A percentile compares a stretch with the other conserved stretches of the same genome.
Evolutionary conservation across 1,140 invertebrate species (phyloP).

Genomic region (Delia radicum): DNA sequence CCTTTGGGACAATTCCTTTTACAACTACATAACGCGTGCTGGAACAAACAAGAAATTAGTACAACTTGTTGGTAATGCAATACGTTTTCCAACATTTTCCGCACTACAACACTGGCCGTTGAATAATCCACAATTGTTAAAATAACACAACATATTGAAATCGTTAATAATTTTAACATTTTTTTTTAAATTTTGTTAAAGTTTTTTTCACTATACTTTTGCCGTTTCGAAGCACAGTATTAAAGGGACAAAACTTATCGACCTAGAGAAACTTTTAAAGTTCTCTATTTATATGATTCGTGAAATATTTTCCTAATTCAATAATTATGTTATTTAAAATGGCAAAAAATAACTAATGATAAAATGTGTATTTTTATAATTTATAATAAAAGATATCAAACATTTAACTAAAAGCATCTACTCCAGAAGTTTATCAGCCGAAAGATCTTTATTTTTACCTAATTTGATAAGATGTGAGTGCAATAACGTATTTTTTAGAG

Average conservation of each 20-base stretch:
- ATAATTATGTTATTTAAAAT: neutral
- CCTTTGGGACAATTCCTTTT: conserved; percentile 16
- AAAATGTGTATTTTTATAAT: neutral
- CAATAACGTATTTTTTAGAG: too few relatives aligned
- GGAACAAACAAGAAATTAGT: conserved; percentile 11
- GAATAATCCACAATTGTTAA: neutral
- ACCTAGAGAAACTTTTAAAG: too few relatives aligned
- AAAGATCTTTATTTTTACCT: neutral
- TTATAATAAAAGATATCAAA: neutral
- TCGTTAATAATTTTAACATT: neutral
- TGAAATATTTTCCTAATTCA: neutral
- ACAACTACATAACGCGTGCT: neutral
- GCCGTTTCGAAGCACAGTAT: neutral
- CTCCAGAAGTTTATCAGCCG: neutral
- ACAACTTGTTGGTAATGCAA: neutral
- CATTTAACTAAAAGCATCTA: neutral
- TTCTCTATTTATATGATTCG: too few relatives aligned
- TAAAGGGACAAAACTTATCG: too few relatives aligned
- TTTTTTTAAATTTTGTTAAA: neutral
- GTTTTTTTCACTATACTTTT: neutral
- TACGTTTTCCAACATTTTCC: neutral
- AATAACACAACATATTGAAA: neutral
- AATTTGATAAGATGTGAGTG: too few relatives aligned
- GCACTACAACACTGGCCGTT: neutral
- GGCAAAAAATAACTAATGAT: neutral